A percentile compares a stretch with the other conserved stretches of the same genome.
phyloP scores from a whole-genome alignment of 2,113 vertebrate genomes.

The Gadus chalcogrammus region DNA sequence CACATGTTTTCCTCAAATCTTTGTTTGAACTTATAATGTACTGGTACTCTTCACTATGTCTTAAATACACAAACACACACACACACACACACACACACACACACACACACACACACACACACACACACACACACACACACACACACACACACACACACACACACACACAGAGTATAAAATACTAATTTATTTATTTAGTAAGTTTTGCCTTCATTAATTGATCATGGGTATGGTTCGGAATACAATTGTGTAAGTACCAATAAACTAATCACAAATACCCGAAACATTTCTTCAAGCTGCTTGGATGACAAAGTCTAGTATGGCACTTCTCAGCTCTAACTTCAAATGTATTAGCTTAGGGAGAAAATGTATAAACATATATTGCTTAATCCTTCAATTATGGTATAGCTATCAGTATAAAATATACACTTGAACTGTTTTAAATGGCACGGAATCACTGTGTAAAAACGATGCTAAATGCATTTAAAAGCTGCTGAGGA shows the following conservation, averaged over 20 bases:
- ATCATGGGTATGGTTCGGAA: slow-evolving; percentile 35
- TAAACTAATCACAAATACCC: slow-evolving; percentile 11
- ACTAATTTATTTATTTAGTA: slow-evolving; percentile 48
- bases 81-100: slow-evolving; percentile 5
- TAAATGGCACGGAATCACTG: slow-evolving; percentile 18
- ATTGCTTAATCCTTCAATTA: slow-evolving; percentile 47
- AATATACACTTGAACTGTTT: slow-evolving; percentile 4
- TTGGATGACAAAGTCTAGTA: neutral
- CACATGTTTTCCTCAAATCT: no score
- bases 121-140: neutral
- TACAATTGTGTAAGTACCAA: slow-evolving; percentile 1
- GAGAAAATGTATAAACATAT: neutral
- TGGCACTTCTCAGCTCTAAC: neutral
- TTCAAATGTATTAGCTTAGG: slow-evolving; percentile 6
- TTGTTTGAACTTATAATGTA: no score
- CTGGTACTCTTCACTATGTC: no score
- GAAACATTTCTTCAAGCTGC: slow-evolving; percentile 1
- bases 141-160: neutral
- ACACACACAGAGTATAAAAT: slow-evolving; percentile 18
- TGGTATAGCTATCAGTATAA: neutral
- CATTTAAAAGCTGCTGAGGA: slow-evolving; percentile 5
- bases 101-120: neutral
- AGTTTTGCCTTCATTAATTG: slow-evolving; percentile 42
- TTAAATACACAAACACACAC: neutral
- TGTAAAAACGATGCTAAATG: neutral